Conservation (phyloP, 2,888 invertebrate species). For the Pristionchus exspectatus region DNA sequence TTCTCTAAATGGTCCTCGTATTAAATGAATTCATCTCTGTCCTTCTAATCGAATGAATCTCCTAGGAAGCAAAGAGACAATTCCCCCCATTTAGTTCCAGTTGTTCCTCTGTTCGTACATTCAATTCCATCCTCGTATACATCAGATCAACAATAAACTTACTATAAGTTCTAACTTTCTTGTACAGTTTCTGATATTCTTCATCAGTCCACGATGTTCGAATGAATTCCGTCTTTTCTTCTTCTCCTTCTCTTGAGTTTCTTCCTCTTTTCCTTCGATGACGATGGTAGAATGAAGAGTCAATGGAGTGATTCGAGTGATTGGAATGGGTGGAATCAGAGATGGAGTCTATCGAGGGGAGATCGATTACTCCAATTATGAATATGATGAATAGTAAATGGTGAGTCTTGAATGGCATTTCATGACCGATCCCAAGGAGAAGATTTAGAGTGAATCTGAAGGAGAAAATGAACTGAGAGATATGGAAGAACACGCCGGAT, state of each 20-base stretch:
- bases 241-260: constrained; percentile 58
- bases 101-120: no score
- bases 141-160: constrained; percentile 53
- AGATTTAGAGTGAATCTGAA: neutral
- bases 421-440: constrained; percentile 29
- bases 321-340: neutral
- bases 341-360: neutral
- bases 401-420: constrained; percentile 29
- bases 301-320: neutral
- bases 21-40: neutral
- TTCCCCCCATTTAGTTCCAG: neutral
- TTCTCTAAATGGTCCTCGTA: neutral
- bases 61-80: neutral
- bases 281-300: neutral
- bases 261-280: constrained; percentile 1
- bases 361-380: neutral
- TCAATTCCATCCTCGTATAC: neutral
- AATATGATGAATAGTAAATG: constrained; percentile 17
- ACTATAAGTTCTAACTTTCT: constrained; percentile 70
- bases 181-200: constrained; percentile 68
- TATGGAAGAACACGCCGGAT: neutral
- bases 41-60: constrained; percentile 10
- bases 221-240: constrained; percentile 68
- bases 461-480: neutral
- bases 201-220: constrained; percentile 66